Base-by-base conservation (phyloP, 2,888 invertebrate genomes). In the Iselma pallidipennis region DNA sequence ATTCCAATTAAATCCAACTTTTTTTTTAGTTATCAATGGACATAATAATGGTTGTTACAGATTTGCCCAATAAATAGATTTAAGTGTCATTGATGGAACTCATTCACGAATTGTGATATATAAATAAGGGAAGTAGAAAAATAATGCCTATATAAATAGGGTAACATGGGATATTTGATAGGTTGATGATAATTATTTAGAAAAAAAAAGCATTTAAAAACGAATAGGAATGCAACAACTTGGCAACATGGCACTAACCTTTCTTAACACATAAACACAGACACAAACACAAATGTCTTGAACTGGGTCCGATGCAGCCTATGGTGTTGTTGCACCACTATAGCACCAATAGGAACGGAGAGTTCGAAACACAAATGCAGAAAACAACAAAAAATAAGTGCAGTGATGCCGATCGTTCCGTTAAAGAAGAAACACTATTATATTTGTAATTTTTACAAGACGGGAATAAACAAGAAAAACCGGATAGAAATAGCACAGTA, bases 231-330 rank as follows among this genome's bases (percentile, higher is more conserved):
- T 4, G 14, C 31, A 5, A 33, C n/a, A 25, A 60, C 55, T 49
- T 61, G 61, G 61, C 61, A 61, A 61, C 61, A 53, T 57, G 37
- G 61, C 57, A 61, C 61, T 61, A 57, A 61, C 61, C 61, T 61
- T 57, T 52, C 57, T 49, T 33, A 28, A 37, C 16, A 16, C 37
- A 37, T 14, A 6, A 6, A 37, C 37, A 37, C 16, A 37, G n/a
- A n/a, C n/a, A n/a, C n/a, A n/a, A n/a, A n/a, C n/a, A 33, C 4
- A 33, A 37, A 16, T 37, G 16, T 7, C 7, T 37, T 9, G 37
- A 37, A 37, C 7, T 16, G 2, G n/a, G 37, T 16, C 37, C 37
- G 37, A 37, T 37, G 7, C 16, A 16, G 4, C 3, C 14, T n/a
- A n/a, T n/a, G n/a, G n/a, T n/a, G n/a, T n/a, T n/a, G n/a, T n/a